Percentiles rank a stretch among this genome's conserved stretches.
These are phyloP conservation scores for Spea bombifrons DNA, from an alignment of 2,113 vertebrate species.

Conservation along the genomic window DNA sequence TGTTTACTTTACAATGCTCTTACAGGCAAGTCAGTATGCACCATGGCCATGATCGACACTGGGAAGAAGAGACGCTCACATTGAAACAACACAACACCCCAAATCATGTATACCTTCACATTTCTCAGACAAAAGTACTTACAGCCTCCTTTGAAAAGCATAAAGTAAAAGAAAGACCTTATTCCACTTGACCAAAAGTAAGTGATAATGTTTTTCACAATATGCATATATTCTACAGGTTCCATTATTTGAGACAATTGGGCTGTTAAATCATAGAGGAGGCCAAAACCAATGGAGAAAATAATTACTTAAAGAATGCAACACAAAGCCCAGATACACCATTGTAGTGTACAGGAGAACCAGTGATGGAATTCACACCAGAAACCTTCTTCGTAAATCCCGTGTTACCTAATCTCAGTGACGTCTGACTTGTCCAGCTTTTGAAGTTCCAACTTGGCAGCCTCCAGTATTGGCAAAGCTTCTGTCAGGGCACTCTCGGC, in stretches of 20 bases:
- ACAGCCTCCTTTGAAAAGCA: constrained; percentile 41
- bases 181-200: background rate
- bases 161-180: constrained; percentile 20
- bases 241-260: too few species aligned
- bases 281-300: too few species aligned
- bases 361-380: too few species aligned
- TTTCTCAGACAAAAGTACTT: constrained; percentile 11
- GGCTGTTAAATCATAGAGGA: too few species aligned
- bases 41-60: background rate
- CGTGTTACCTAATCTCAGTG: constrained; percentile 85
- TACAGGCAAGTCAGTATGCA: background rate
- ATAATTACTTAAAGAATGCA: too few species aligned
- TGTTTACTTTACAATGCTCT: background rate
- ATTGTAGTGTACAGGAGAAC: too few species aligned
- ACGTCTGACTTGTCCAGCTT: constrained; percentile 92
- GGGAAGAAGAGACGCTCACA: background rate
- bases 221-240: too few species aligned
- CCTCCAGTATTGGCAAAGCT: constrained; percentile 84
- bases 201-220: too few species aligned
- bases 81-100: constrained; percentile 15
- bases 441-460: constrained; percentile 83
- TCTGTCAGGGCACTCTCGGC: constrained; percentile 84
- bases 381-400: background rate
- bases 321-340: too few species aligned
- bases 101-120: constrained; percentile 18